Evolutionary conservation across 2,888 invertebrate genomes (phyloP), one percentile per base, ranked within the genome.

Genomic region (Junonia oenone): DNA sequence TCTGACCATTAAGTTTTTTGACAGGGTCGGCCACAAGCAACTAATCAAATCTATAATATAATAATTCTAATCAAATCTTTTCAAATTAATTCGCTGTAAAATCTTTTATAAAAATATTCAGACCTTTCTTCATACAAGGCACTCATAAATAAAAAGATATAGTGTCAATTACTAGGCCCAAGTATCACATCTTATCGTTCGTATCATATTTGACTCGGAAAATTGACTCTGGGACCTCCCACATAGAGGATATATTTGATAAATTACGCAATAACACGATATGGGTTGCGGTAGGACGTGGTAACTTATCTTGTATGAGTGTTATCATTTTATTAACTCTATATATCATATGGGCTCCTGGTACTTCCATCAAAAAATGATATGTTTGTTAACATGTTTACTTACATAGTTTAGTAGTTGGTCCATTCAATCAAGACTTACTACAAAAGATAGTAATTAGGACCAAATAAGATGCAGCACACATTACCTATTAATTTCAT

Each of bases 151-250:
- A 49, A 49, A 19, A 40, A 11, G 27, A 56, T 38, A 33, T 31
- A n/a, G 31, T 22, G 38, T 46, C 49, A 46, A 49, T 52, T 52
- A 48, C 43, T 45, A 9, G 31, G 9, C 9, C n/a, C 19, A 27
- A 48, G 29, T 56, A 38, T 56, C 57, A 15, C 33, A 50, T 57
- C 31, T 31, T 45, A 57, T 49, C 33, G 49, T 50, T 45, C 40
- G 19, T 40, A 46, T 29, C 50, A 50, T 22, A 53, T 54, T 54
- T 48, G 54, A 53, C 38, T 49, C 49, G 37, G 49, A 22, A 45
- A 19, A 48, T 56, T 53, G 52, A 53, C 46, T 38, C 49, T 38
- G 37, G 35, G 49, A 52, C 48, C 56, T 37, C 49, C 56, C 52
- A 49, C 52, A 8, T 26, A 27, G 48, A 45, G 56, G 26, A 52